Percentiles rank a stretch among this genome's conserved stretches.
phyloP scores from a whole-genome alignment of 1,140 invertebrate species.

The Battus philenor region DNA sequence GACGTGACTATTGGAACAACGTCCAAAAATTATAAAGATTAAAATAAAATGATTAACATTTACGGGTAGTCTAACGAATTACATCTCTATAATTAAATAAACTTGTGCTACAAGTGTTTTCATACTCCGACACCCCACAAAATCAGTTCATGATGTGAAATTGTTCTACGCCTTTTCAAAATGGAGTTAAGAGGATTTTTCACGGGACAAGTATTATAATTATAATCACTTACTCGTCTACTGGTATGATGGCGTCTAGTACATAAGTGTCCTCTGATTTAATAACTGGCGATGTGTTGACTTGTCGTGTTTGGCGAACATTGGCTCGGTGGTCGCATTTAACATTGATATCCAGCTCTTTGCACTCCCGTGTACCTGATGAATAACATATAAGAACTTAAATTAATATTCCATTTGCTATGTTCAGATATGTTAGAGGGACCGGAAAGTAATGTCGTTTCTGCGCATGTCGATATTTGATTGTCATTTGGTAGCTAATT shows the following conservation, averaged over 20 bases:
- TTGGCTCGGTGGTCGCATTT: constrained; percentile 89
- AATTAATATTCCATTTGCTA: no score
- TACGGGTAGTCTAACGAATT: no score
- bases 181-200: background rate
- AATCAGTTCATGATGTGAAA: background rate
- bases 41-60: no score
- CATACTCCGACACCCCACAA: background rate
- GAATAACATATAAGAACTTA: constrained; percentile 7
- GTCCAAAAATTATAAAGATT: no score
- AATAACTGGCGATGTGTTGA: constrained; percentile 61
- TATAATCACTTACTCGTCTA: constrained; percentile 82
- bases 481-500: no score
- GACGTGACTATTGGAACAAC: no score
- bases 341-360: constrained; percentile 91
- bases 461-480: no score
- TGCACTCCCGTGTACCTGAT: constrained; percentile 83
- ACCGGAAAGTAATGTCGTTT: no score
- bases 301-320: constrained; percentile 77
- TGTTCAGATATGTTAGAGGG: no score
- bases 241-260: constrained; percentile 86
- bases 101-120: background rate
- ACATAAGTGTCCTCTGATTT: constrained; percentile 85
- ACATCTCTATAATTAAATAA: no score
- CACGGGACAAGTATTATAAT: no score
- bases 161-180: background rate